Conservation (phyloP, 2,888 invertebrate genomes). For the Lypha dubia region DNA sequence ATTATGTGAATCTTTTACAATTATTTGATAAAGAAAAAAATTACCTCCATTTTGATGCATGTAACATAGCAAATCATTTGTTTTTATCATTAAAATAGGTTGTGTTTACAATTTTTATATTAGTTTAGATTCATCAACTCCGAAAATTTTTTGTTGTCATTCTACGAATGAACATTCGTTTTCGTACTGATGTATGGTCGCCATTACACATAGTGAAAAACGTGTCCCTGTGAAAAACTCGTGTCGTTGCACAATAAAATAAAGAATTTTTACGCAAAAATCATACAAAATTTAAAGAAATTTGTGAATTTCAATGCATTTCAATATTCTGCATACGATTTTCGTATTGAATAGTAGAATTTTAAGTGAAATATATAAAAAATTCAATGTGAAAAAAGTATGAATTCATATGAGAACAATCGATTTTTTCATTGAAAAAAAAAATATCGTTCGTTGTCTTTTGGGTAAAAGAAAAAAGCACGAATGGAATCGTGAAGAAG, state of each 20-base stretch:
- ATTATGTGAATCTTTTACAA: constrained; percentile 22
- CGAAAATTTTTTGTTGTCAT: constrained; percentile 76
- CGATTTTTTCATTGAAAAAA: constrained; percentile 79
- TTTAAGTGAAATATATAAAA: constrained; percentile 76
- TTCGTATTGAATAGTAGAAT: constrained; percentile 75
- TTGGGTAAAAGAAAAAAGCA: constrained; percentile 60
- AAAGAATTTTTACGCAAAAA: constrained; percentile 79
- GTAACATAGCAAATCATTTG: constrained; percentile 67
- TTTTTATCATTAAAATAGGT: constrained; percentile 45
- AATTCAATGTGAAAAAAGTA: constrained; percentile 82
- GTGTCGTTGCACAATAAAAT: constrained; percentile 80
- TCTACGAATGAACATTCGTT: constrained; percentile 76
- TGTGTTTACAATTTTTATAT: constrained; percentile 68
- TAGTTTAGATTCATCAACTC: constrained; percentile 75
- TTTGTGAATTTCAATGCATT: constrained; percentile 77
- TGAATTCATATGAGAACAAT: constrained; percentile 73
- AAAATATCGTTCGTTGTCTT: constrained; percentile 72
- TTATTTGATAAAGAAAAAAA: constrained; percentile 50
- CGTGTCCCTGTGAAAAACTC: constrained; percentile 83
- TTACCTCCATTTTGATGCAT: constrained; percentile 57
- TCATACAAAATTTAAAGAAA: constrained; percentile 78
- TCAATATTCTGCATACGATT: constrained; percentile 75
- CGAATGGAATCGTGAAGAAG: constrained; percentile 63
- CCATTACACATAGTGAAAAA: constrained; percentile 83
- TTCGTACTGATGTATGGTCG: constrained; percentile 75